phyloP scores from a whole-genome alignment of 2,113 vertebrate genomes.

The Xyliphius kryptos region DNA sequence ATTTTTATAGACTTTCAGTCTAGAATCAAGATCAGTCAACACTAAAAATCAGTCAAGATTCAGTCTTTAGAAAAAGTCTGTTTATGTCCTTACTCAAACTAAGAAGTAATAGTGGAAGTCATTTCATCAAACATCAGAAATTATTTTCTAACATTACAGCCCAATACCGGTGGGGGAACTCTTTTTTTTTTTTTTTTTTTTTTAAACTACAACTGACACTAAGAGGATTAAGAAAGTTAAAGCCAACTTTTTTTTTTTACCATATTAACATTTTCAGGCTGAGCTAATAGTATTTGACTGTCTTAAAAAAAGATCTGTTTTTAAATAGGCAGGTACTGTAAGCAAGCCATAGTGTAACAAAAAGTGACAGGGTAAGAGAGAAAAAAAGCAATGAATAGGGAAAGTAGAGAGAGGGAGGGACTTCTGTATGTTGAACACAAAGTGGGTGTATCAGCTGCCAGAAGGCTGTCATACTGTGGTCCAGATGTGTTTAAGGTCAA shows the following conservation, averaged over 20 bases:
- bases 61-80: too few relatives aligned
- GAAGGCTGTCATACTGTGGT: slow-evolving; percentile 14
- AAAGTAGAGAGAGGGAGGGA: slow-evolving; percentile 9
- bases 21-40: too few relatives aligned
- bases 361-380: neutral
- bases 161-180: neutral
- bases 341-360: neutral
- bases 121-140: neutral
- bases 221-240: slow-evolving; percentile 13
- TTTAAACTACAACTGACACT: slow-evolving; percentile 7
- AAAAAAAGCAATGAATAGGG: neutral
- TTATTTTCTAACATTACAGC: neutral
- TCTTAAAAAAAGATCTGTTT: slow-evolving; percentile 1
- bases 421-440: slow-evolving; percentile 20
- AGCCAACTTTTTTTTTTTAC: neutral
- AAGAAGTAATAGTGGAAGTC: too few relatives aligned
- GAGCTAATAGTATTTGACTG: neutral
- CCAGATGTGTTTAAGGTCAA: slow-evolving; percentile 28
- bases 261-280: neutral
- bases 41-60: too few relatives aligned
- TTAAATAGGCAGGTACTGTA: neutral
- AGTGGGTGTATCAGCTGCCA: slow-evolving; percentile 32
- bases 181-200: too few relatives aligned
- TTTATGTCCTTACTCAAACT: too few relatives aligned
- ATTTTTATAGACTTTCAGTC: too few relatives aligned